Base-by-base conservation (phyloP, 2,888 invertebrate genomes). In the Clostera curtula region DNA sequence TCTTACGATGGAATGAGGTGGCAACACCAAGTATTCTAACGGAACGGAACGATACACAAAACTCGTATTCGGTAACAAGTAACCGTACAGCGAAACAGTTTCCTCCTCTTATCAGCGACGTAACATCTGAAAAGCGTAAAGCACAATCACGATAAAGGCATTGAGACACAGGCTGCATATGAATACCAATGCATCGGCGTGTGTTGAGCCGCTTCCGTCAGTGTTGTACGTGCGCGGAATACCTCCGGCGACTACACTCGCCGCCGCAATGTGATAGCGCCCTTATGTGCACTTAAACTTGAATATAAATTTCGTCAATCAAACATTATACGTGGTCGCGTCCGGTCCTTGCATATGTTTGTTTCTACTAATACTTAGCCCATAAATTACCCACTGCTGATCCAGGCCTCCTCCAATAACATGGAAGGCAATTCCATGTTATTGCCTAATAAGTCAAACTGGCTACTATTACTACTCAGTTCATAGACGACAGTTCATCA, bases 131-230 rank as follows among this genome's bases (percentile, higher is more conserved):
- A 47, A 49, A 51, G 41, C 49, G 50, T 57, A 46, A 43, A 39
- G 43, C 40, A 37, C 44, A 47, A n/a, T 52, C 42, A 36, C 38
- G 65, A 60, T 61, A 55, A 36, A 61, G 59, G 56, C 55, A 48
- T 57, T 57, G 67, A 61, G 62, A 65, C 62, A 61, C 58, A 59
- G 55, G 57, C 65, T 57, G 66, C 64, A 66, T 64, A 57, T 52
- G 80, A 74, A 82, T 83, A 80, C 67, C 58, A 80, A 82, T 75
- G 66, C 58, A 49, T 34, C 30, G 46, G 47, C 44, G 57, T 58
- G 49, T 62, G 61, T 61, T 33, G 43, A 47, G 62, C 70, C 76
- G 79, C 77, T 80, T 80, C 82, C 80, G 76, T 59, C 69, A 66
- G 42, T 26, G 12, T 15, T 35, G 28, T 39, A 77, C 82, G 80